Evolutionary conservation across 2,888 invertebrate genomes (phyloP).

Genomic region (Drosophila emarginata): DNA sequence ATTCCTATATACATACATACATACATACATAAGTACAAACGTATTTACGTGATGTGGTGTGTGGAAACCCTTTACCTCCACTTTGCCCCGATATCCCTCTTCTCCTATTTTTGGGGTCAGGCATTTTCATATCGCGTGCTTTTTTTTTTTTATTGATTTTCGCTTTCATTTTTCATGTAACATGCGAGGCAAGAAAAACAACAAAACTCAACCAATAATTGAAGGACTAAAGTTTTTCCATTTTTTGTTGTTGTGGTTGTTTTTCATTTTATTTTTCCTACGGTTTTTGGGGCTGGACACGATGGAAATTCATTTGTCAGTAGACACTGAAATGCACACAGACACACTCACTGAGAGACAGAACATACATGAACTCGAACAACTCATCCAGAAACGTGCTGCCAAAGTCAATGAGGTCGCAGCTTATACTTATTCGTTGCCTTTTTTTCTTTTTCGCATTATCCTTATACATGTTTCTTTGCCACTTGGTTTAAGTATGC

Average conservation of each 20-base stretch:
- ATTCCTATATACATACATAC: not conserved
- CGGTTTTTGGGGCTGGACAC: not conserved
- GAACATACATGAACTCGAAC: not conserved
- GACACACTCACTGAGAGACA: constrained; percentile 3
- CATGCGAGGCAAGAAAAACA: constrained; percentile 47
- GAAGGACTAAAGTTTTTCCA: constrained; percentile 39
- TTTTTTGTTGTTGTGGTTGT: not conserved
- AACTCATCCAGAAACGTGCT: constrained; percentile 53
- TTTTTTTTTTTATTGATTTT: constrained; percentile 65
- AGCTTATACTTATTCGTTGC: constrained; percentile 12
- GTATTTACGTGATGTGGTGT: not conserved
- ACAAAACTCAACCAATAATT: constrained; percentile 42
- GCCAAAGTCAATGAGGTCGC: constrained; percentile 72
- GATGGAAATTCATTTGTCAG: constrained; percentile 45
- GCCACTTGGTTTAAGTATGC: constrained; percentile 52
- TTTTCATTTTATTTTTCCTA: not conserved
- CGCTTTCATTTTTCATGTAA: constrained; percentile 73
- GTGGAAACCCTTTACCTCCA: constrained; percentile 32
- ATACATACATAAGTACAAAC: not conserved
- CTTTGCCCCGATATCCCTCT: not conserved
- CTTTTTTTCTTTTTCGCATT: constrained; percentile 43
- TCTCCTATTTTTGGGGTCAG: constrained; percentile 54
- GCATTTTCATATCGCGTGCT: constrained; percentile 68
- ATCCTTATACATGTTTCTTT: constrained; percentile 38
- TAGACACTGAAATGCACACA: constrained; percentile 21